Base-by-base conservation (phyloP, 1,140 invertebrate genomes). In the Diabrotica virgifera region DNA sequence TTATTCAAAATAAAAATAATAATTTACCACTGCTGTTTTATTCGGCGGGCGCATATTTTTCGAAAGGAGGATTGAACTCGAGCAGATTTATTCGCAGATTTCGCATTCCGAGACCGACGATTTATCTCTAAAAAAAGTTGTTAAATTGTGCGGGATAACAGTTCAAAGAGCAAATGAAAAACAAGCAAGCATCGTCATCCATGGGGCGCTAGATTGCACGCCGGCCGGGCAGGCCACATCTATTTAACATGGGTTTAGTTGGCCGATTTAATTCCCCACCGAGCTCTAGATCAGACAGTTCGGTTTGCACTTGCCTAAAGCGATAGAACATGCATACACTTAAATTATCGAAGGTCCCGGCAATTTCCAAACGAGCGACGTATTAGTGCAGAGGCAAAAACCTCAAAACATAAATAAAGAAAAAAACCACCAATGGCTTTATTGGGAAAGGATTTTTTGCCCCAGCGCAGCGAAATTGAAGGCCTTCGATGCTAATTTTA, bases 281-380 rank as follows among this genome's bases (percentile, higher is more conserved):
- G 72, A 65, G 74, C 70, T 70, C 64, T 76, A 74, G 69, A 75
- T 76, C 73, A 74, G 73, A 66, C 67, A 66, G 73, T 75, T 73
- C 65, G 70, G 72, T 73, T 75, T 75, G 72, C 72, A 71, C 70
- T 72, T 70, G 72, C 75, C 71, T 68, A 65, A 68, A 68, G 74
- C 75, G 72, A 76, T 76, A 74, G 73, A 73, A 72, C 72, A 73
- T 76, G 73, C 72, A 74, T 73, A 71, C 68, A 62, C 72, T 72
- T 77, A 75, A 77, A 76, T 77, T 77, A 76, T 73, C 72, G 72
- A 69, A 72, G 72, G 67, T 73, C 66, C 59, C 58, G 66, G 69
- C 71, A 75, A 75, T 77, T 73, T 72, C 66, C 64, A 54, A 70
- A 72, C 40, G 40, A 8, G 8, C 40, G 40, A 46, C n/a, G n/a